phyloP scores from a whole-genome alignment of 2,888 invertebrate species.

The Drosophila anomelani region DNA sequence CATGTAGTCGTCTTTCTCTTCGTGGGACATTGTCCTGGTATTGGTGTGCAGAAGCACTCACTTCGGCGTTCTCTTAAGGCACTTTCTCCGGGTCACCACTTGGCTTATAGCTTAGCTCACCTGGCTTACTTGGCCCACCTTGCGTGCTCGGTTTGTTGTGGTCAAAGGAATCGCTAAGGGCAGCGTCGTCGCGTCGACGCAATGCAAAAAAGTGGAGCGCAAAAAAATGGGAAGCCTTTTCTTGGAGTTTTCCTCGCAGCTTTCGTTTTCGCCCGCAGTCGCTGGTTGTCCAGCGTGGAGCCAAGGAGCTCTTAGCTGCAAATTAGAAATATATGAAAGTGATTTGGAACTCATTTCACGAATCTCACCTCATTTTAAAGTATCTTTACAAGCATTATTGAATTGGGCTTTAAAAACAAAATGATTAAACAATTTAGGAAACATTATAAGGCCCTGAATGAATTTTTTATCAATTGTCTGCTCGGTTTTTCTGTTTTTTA shows the following conservation, averaged over 20 bases:
- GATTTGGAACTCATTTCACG: not conserved
- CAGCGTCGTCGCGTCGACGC: slow-evolving; percentile 69
- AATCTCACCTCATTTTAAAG: not conserved
- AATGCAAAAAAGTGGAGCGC: slow-evolving; percentile 27
- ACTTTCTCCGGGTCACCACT: slow-evolving; percentile 23
- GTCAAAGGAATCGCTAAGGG: slow-evolving; percentile 66
- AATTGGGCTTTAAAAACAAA: too few relatives aligned
- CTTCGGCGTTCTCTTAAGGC: slow-evolving; percentile 58
- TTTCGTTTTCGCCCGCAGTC: slow-evolving; percentile 24
- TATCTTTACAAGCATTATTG: not conserved
- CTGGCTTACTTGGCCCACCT: slow-evolving; percentile 42
- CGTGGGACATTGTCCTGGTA: slow-evolving; percentile 68
- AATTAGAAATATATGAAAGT: slow-evolving; percentile 5
- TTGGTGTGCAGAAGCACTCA: slow-evolving; percentile 30
- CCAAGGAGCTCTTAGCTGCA: slow-evolving; percentile 17
- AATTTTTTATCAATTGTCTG: too few relatives aligned
- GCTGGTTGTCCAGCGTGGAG: slow-evolving; percentile 27
- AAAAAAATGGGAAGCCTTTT: not conserved
- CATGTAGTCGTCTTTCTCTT: slow-evolving; percentile 71
- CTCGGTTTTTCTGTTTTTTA: too few relatives aligned
- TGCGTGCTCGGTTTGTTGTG: slow-evolving; percentile 74
- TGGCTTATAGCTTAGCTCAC: slow-evolving; percentile 19
- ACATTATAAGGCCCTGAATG: not conserved
- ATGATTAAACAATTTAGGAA: not conserved
- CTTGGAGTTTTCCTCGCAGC: slow-evolving; percentile 2